Conservation (phyloP, 2,113 vertebrate genomes). For the Protobothrops mucrosquamatus region DNA sequence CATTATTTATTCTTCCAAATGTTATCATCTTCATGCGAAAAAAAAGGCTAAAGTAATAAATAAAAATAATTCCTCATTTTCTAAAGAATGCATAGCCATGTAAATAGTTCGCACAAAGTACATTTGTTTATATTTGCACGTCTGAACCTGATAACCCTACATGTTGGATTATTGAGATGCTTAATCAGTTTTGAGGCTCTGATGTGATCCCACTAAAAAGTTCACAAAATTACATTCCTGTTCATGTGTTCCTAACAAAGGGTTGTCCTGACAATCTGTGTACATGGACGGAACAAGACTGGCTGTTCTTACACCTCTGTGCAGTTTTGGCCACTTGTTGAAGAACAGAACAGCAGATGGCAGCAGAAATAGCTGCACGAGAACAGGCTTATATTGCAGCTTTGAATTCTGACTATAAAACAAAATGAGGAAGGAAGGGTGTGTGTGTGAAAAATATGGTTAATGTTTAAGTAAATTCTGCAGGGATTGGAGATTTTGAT, state of each 20-base stretch:
- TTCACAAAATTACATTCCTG: not conserved
- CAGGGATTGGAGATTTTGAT: not conserved
- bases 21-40: not conserved
- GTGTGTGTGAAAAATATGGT: not conserved
- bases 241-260: not conserved
- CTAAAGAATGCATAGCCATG: not conserved
- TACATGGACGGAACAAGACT: not conserved
- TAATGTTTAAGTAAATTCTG: not conserved
- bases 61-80: not conserved
- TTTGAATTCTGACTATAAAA: conserved; percentile 26
- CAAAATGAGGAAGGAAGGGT: not conserved
- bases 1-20: not conserved
- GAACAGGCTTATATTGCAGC: conserved; percentile 10
- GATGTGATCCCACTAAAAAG: not conserved
- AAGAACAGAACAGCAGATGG: conserved; percentile 1
- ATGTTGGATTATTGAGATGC: not conserved
- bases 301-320: not conserved
- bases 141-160: not conserved
- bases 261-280: not conserved
- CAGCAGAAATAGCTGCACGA: not conserved
- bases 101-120: not conserved
- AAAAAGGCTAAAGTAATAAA: not conserved
- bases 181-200: not conserved
- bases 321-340: not conserved
- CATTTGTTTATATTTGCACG: not conserved